Conservation (phyloP, 2,113 vertebrate species). For the Neolamprologus cancellatus region DNA sequence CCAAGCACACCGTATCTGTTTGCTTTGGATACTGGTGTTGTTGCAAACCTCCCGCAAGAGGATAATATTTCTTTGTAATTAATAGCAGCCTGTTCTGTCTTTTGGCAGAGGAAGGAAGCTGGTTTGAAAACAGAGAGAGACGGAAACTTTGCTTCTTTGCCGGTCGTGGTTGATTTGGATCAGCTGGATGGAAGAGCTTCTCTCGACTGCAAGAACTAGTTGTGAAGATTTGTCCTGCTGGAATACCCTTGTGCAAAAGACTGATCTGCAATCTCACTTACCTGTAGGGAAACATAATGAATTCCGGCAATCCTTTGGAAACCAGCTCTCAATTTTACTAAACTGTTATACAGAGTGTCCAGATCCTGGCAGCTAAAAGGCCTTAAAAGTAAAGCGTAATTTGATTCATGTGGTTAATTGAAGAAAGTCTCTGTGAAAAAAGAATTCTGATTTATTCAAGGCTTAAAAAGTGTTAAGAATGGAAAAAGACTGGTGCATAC, state of each 20-base stretch:
- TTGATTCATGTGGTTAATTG: not conserved
- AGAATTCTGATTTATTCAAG: not conserved
- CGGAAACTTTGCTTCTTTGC: conserved; percentile 38
- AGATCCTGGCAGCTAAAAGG: not conserved
- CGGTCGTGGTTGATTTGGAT: conserved; percentile 12
- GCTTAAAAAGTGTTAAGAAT: not conserved
- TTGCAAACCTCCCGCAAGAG: conserved; percentile 40
- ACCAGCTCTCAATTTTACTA: not conserved
- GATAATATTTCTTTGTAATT: conserved; percentile 61
- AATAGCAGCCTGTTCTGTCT: conserved; percentile 46
- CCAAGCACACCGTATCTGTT: conserved; percentile 53
- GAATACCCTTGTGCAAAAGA: not conserved
- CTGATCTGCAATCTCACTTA: not conserved
- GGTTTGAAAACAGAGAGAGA: conserved; percentile 23
- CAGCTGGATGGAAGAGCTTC: conserved; percentile 10
- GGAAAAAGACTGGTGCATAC: not conserved
- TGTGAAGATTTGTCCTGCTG: not conserved
- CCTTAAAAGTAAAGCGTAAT: not conserved
- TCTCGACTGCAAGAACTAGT: not conserved
- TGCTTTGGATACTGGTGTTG: conserved; percentile 60
- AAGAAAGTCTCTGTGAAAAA: not conserved
- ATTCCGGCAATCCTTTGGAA: not conserved
- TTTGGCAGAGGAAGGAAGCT: conserved; percentile 20
- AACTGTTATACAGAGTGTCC: not conserved
- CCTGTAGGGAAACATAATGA: not conserved